phyloP scores from a whole-genome alignment of 2,888 invertebrate genomes.

The Epinotia ramella region DNA sequence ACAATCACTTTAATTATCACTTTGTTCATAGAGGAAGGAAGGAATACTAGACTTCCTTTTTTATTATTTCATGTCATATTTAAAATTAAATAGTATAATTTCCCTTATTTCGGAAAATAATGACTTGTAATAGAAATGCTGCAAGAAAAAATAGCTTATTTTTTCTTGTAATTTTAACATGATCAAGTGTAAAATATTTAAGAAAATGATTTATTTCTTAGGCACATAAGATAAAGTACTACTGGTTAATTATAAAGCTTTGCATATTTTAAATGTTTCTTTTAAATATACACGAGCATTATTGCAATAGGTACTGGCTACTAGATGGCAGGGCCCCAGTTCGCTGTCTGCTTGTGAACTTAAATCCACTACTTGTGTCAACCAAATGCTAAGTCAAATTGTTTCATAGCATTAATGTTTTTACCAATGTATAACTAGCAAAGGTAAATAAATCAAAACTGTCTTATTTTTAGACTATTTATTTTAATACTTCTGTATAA shows the following conservation, averaged over 20 bases:
- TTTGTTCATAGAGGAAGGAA: constrained; percentile 62
- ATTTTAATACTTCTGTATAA: constrained; percentile 25
- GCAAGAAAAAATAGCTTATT: constrained; percentile 62
- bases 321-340: constrained; percentile 46
- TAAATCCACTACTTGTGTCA: constrained; percentile 65
- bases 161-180: constrained; percentile 67
- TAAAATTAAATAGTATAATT: constrained; percentile 60
- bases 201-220: constrained; percentile 79
- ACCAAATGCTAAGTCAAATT: constrained; percentile 83
- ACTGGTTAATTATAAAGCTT: constrained; percentile 75
- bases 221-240: constrained; percentile 81
- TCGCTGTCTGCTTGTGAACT: constrained; percentile 58
- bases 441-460: constrained; percentile 85
- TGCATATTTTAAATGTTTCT: constrained; percentile 65
- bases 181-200: constrained; percentile 81
- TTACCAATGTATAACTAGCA: constrained; percentile 85
- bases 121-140: constrained; percentile 60
- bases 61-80: constrained; percentile 58
- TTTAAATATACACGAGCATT: constrained; percentile 53
- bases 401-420: constrained; percentile 84
- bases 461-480: constrained; percentile 53
- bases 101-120: constrained; percentile 59
- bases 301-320: constrained; percentile 31
- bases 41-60: constrained; percentile 55
- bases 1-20: constrained; percentile 48